phyloP scores from a whole-genome alignment of 2,888 invertebrate genomes.

The Leptarthrus brevirostris region DNA sequence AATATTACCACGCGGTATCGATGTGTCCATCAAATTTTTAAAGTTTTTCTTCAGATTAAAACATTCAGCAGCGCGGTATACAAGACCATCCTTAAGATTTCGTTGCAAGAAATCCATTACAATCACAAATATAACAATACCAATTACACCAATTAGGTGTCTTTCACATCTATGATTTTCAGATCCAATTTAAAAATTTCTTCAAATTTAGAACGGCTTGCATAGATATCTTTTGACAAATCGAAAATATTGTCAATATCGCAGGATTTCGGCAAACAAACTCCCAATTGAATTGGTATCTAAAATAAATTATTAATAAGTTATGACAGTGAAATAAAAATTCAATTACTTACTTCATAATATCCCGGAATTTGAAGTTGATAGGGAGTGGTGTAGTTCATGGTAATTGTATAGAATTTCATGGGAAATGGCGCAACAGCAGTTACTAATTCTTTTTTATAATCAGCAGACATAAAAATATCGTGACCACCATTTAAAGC shows the following conservation, averaged over 20 bases:
- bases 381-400: neutral
- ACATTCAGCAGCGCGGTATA: neutral
- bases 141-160: neutral
- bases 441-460: neutral
- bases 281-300: neutral
- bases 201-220: neutral
- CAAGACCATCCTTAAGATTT: neutral
- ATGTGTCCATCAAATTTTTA: neutral
- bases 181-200: neutral
- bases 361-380: neutral
- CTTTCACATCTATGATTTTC: neutral
- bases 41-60: neutral
- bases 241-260: neutral
- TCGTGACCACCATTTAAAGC: neutral
- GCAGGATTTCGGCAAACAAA: neutral
- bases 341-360: neutral
- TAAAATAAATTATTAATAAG: no score
- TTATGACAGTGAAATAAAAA: no score
- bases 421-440: constrained; percentile 3
- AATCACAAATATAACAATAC: neutral
- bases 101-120: neutral
- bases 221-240: neutral
- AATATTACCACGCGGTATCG: neutral
- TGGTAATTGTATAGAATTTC: constrained; percentile 13
- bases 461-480: neutral